Base-by-base conservation (phyloP, 2,797 vertebrate species). In the Melanogrammus aeglefinus region DNA sequence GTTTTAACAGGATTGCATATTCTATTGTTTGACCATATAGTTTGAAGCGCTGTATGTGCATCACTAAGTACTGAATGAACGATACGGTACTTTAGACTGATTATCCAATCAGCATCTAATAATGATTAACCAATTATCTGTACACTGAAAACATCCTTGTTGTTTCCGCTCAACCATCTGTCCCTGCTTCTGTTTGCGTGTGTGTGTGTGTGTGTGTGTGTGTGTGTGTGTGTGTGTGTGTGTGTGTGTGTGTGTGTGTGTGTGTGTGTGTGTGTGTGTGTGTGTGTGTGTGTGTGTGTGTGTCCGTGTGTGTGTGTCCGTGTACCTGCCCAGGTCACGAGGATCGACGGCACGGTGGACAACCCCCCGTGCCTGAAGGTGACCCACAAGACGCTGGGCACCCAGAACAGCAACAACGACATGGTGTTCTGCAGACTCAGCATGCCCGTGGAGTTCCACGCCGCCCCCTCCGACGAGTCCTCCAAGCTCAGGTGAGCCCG, bases 331-430 rank as follows among this genome's bases (percentile, higher is more conserved):
- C 87, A 99, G 98, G 96, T 99, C 41, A 93, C 95, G 10, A 96
- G 97, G 92, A 98, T 98, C 72, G 97, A 99, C 77, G 97, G 97
- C 31, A 98, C 96, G 4, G 94, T 98, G 66, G 98, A 99, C 88
- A 96, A 91, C 76, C 97, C 98, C 13, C 98, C 98, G 6, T 97
- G 97, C 83, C 94, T 99, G 82, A 99, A 99, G 91, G 97, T 99
- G 87, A 96, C 94, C 73, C 98, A 99, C 90, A 99, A 97, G 94
- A 99, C 98, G 0, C 98, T 96, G 77, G 98, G 98, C 77, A 98
- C 97, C 1, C 98, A 99, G 91, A 96, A 96, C 85, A 98, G 97
- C 92, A 97, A 95, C 87, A 96, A 88, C 3, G 94, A 95, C 87
- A 98, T 99, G 96, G 90, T 97, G 75, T 99, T 96, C 86, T 99